A percentile compares a stretch with the other conserved stretches of the same genome.
Evolutionary conservation across 1,140 invertebrate species (phyloP).

Genomic region (Formica exsecta): DNA sequence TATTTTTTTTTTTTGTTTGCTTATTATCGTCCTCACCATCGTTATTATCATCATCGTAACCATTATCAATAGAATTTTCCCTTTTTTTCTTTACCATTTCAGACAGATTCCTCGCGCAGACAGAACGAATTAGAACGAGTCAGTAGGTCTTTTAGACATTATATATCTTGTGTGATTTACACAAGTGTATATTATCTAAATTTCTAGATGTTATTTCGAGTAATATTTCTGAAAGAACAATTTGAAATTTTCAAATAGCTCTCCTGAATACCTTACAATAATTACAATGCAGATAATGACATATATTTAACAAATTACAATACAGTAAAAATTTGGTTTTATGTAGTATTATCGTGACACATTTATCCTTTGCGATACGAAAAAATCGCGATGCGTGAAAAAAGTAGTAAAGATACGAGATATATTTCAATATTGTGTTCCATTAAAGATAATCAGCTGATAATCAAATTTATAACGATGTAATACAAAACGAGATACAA

Average conservation of each 20-base stretch:
- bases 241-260: neutral
- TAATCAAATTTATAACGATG: neutral
- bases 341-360: neutral
- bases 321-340: neutral
- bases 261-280: neutral
- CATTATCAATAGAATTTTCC: neutral
- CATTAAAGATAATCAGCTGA: neutral
- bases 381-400: neutral
- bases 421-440: neutral
- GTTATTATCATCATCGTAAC: constrained; percentile 18
- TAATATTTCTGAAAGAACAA: neutral
- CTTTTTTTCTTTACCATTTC: neutral
- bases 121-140: constrained; percentile 43
- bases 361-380: neutral
- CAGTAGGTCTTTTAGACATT: neutral
- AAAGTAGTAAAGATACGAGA: neutral
- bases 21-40: neutral
- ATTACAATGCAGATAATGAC: neutral
- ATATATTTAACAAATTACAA: neutral
- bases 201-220: neutral
- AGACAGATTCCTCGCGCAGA: neutral
- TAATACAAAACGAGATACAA: neutral
- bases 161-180: neutral
- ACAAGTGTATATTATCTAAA: neutral
- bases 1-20: constrained; percentile 11